These are phyloP conservation scores for Sphaerophoria rueppellii DNA, from an alignment of 2,888 invertebrate genomes.

Conservation along the genomic window DNA sequence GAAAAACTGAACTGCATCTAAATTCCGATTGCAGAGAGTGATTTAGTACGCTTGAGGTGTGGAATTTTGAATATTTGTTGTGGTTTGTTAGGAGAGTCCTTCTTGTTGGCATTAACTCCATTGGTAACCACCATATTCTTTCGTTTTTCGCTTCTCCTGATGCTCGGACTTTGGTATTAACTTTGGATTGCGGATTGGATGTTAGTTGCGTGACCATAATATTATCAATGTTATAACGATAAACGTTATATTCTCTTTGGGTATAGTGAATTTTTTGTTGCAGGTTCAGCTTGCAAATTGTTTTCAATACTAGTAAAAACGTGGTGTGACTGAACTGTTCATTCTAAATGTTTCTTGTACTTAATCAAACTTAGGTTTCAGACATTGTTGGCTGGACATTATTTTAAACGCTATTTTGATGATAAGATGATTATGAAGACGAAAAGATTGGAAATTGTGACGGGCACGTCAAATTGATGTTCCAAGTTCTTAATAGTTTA, in stretches of 20 bases:
- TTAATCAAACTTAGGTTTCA: slow-evolving; percentile 32
- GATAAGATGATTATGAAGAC: background rate
- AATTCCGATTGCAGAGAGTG: slow-evolving; percentile 61
- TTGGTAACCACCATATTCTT: background rate
- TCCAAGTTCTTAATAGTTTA: no score
- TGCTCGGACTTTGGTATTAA: background rate
- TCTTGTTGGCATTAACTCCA: background rate
- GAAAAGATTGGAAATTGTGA: background rate
- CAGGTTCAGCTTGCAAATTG: slow-evolving; percentile 12
- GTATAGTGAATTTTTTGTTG: slow-evolving; percentile 24
- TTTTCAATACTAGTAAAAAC: no score
- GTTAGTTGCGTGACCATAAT: slow-evolving; percentile 26
- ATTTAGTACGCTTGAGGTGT: slow-evolving; percentile 51
- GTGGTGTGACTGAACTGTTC: slow-evolving; percentile 18
- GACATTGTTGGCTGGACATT: slow-evolving; percentile 53
- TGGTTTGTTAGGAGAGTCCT: background rate
- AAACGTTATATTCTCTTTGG: background rate
- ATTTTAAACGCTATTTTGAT: slow-evolving; percentile 24
- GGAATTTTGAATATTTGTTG: slow-evolving; percentile 62
- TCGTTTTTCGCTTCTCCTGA: background rate
- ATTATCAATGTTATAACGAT: background rate
- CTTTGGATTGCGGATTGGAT: background rate
- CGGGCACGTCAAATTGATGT: no score
- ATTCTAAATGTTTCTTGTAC: slow-evolving; percentile 19
- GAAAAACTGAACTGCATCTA: slow-evolving; percentile 60